Evolutionary conservation across 2,113 vertebrate species (phyloP).

Genomic region (Rynchops niger): DNA sequence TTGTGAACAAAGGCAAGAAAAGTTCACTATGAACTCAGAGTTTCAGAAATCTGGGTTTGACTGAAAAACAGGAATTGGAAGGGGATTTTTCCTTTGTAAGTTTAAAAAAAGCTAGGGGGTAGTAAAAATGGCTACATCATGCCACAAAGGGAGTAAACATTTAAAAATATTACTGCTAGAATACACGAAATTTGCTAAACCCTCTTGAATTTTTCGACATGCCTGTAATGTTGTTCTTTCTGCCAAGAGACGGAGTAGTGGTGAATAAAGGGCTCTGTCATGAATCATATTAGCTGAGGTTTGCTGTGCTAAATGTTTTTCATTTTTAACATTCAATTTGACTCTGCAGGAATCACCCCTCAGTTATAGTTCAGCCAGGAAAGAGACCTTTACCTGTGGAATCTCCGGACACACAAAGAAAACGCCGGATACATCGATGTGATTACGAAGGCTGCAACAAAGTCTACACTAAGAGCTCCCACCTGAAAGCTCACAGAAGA

Average conservation of each 20-base stretch:
- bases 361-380: constrained; percentile 89
- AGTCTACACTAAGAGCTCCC: constrained; percentile 98
- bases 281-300: background rate
- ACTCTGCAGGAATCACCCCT: constrained; percentile 84
- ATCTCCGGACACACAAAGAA: constrained; percentile 91
- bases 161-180: constrained; percentile 10
- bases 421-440: constrained; percentile 92
- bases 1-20: background rate
- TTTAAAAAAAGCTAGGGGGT: background rate
- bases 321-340: background rate
- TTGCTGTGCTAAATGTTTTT: constrained; percentile 1
- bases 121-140: background rate
- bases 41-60: background rate
- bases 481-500: constrained; percentile 95
- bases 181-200: constrained; percentile 4
- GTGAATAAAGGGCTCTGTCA: background rate
- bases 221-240: constrained; percentile 1
- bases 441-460: constrained; percentile 96
- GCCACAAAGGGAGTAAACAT: background rate
- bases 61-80: background rate
- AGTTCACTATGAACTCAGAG: background rate
- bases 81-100: background rate
- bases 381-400: constrained; percentile 89
- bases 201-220: constrained; percentile 46
- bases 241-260: constrained; percentile 29